These are phyloP conservation scores for Dyspetes luteomarginatus DNA, from an alignment of 2,888 invertebrate genomes.

Conservation along the genomic window DNA sequence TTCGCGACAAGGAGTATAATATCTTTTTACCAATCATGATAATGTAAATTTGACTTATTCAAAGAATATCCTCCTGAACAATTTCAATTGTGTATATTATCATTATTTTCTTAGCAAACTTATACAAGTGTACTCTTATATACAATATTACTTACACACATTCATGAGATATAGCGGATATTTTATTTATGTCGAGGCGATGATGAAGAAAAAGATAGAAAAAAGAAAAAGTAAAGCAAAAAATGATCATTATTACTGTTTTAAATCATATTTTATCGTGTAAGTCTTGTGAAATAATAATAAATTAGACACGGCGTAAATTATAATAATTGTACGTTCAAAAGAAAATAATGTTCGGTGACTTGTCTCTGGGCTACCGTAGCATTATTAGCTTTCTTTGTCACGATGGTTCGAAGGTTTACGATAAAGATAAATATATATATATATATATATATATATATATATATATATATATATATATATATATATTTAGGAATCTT, in stretches of 20 bases:
- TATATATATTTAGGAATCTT: conserved; percentile 70
- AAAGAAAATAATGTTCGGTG: conserved; percentile 64
- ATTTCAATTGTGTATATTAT: conserved; percentile 83
- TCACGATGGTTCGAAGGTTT: conserved; percentile 65
- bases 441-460: no score
- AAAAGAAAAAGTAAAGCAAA: conserved; percentile 61
- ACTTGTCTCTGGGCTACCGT: conserved; percentile 72
- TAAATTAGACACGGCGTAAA: conserved; percentile 58
- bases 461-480: conserved; percentile 62
- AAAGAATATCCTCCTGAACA: conserved; percentile 79
- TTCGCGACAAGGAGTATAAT: conserved; percentile 69
- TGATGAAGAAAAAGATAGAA: conserved; percentile 53
- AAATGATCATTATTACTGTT: conserved; percentile 71
- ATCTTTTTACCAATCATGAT: conserved; percentile 72
- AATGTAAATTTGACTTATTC: conserved; percentile 82
- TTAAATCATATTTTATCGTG: conserved; percentile 69
- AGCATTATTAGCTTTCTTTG: conserved; percentile 79
- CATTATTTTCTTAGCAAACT: conserved; percentile 80
- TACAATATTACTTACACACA: conserved; percentile 71
- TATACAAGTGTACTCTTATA: conserved; percentile 76
- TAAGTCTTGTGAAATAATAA: conserved; percentile 65
- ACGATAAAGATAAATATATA: conserved; percentile 69
- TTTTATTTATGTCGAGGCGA: conserved; percentile 78
- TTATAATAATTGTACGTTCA: conserved; percentile 56
- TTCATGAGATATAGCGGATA: conserved; percentile 72